phyloP scores from a whole-genome alignment of 2,113 vertebrate species.

The Oplegnathus fasciatus region DNA sequence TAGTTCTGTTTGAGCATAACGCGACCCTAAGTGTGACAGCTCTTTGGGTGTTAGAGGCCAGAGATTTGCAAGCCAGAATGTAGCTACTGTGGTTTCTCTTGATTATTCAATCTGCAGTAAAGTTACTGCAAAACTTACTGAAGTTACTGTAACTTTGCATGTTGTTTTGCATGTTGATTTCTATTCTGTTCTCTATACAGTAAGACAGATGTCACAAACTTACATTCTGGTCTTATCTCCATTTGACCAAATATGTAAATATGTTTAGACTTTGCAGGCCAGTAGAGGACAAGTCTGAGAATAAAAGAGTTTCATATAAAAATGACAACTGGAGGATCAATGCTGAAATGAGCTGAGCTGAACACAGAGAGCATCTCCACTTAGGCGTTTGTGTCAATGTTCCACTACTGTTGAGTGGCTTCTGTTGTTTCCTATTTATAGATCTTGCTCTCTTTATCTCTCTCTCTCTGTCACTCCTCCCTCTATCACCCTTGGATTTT shows the following conservation, averaged over 20 bases:
- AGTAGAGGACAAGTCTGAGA: background rate
- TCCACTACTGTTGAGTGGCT: conserved; percentile 62
- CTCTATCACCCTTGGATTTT: conserved; percentile 69
- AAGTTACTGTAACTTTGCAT: too few species aligned
- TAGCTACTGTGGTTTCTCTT: too few species aligned
- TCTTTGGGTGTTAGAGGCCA: background rate
- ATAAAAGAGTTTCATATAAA: background rate
- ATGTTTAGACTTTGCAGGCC: background rate
- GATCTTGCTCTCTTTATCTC: conserved; percentile 57
- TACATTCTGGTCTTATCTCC: background rate
- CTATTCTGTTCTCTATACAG: background rate
- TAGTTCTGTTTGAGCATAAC: too few species aligned
- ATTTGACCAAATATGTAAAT: background rate
- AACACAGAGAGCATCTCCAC: conserved; percentile 6
- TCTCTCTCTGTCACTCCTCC: conserved; percentile 56
- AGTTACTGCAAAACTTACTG: background rate
- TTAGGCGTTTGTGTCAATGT: conserved; percentile 35
- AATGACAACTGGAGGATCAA: background rate
- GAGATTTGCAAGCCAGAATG: too few species aligned
- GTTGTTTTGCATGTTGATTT: background rate
- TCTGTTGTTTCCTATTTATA: conserved; percentile 77
- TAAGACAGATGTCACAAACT: background rate
- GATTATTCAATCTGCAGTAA: background rate
- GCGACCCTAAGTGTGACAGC: background rate
- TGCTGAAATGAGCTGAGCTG: background rate